Evolutionary conservation across 2,797 vertebrate species (phyloP).

Genomic region (Spinus pinus): DNA sequence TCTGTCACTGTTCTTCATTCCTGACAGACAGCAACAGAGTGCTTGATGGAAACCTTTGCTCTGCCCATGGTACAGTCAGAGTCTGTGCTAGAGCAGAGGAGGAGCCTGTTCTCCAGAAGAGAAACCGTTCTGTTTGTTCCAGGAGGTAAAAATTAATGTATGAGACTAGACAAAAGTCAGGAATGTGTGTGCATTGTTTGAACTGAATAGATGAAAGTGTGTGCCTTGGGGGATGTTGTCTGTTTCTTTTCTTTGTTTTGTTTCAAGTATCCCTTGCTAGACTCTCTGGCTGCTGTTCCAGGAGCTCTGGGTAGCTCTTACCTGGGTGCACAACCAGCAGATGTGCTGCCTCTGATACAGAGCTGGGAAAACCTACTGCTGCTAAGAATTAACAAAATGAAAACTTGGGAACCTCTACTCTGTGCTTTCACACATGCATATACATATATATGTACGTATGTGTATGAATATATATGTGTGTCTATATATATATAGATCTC

Average conservation of each 20-base stretch:
- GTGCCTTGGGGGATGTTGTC: neutral
- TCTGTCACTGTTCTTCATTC: neutral
- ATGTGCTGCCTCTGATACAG: neutral
- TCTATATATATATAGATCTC: too few species aligned
- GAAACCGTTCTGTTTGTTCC: neutral
- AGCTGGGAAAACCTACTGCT: neutral
- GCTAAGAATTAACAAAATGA: neutral
- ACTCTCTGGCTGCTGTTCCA: neutral
- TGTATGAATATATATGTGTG: fast-evolving
- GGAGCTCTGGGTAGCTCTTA: neutral
- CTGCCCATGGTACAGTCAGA: fast-evolving
- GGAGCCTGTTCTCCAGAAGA: neutral
- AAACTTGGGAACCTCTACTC: neutral
- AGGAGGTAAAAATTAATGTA: neutral
- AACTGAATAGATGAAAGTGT: neutral
- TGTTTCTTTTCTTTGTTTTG: neutral
- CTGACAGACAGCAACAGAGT: neutral
- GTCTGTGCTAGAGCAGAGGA: neutral
- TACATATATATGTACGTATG: fast-evolving
- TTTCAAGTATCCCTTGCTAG: neutral
- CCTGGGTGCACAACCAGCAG: neutral
- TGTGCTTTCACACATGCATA: fast-evolving
- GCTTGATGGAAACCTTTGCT: neutral
- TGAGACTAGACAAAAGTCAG: neutral
- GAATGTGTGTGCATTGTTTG: neutral